These are phyloP conservation scores for Drosophila neocordata DNA, from an alignment of 1,140 invertebrate genomes.

Conservation along the genomic window DNA sequence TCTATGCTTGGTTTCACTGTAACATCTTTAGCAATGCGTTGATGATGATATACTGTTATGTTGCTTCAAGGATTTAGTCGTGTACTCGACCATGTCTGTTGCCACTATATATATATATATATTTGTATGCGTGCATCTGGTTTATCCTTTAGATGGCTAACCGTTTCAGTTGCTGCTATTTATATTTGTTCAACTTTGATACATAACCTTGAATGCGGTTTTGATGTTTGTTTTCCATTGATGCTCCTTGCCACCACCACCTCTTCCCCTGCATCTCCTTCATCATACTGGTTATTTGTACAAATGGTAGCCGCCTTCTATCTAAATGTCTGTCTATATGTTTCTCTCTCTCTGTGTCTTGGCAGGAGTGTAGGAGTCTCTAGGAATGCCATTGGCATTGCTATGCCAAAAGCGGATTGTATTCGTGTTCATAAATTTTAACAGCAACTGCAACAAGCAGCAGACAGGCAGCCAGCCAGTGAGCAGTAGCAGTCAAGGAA, in stretches of 20 bases:
- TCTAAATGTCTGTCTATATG: background rate
- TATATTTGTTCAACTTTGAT: conserved; percentile 72
- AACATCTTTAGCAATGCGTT: conserved; percentile 47
- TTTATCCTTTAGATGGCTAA: conserved; percentile 24
- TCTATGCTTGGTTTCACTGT: conserved; percentile 33
- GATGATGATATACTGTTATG: conserved; percentile 82
- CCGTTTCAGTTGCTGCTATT: conserved; percentile 36
- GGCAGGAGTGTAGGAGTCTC: conserved; percentile 7
- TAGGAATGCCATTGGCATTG: conserved; percentile 47
- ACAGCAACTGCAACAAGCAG: conserved; percentile 30
- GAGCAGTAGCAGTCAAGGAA: conserved; percentile 47
- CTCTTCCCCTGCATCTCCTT: conserved; percentile 2
- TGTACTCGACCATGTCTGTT: conserved; percentile 73
- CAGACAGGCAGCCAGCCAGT: conserved; percentile 7
- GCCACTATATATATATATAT: conserved; percentile 20
- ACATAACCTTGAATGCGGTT: conserved; percentile 82
- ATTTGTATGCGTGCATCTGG: conserved; percentile 33
- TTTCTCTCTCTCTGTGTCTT: conserved; percentile 1
- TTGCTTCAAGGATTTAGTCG: conserved; percentile 75
- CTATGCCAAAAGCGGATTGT: conserved; percentile 55
- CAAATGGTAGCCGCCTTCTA: conserved; percentile 66
- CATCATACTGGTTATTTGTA: conserved; percentile 61
- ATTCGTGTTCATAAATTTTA: conserved; percentile 75
- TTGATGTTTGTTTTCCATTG: conserved; percentile 73
- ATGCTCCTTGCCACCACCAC: conserved; percentile 31